These are phyloP conservation scores for Halichoeres trimaculatus DNA, from an alignment of 2,113 vertebrate genomes.

Conservation along the genomic window DNA sequence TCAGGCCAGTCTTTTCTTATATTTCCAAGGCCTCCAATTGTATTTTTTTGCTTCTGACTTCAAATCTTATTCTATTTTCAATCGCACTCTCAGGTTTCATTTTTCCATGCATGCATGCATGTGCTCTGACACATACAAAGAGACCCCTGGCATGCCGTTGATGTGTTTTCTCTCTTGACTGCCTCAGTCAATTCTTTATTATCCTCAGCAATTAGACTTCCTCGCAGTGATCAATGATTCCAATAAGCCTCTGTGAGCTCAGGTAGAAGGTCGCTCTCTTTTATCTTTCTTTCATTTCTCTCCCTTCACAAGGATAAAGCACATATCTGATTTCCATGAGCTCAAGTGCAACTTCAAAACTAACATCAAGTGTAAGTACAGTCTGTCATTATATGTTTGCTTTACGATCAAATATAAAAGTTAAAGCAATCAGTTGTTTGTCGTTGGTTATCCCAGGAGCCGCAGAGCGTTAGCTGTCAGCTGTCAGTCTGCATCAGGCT, in stretches of 20 bases:
- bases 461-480: background rate
- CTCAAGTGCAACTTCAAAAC: background rate
- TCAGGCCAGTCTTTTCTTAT: no score
- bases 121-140: background rate
- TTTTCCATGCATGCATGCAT: slow-evolving; percentile 2
- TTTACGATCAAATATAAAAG: no score
- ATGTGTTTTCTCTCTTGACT: slow-evolving; percentile 66
- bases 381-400: background rate
- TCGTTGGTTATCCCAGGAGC: no score
- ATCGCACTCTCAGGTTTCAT: background rate
- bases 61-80: slow-evolving; percentile 3
- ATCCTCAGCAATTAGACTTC: slow-evolving; percentile 67
- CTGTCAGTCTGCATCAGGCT: slow-evolving; percentile 20
- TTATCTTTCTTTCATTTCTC: slow-evolving; percentile 26
- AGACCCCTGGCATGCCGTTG: slow-evolving; percentile 37
- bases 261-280: slow-evolving; percentile 9
- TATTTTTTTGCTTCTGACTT: background rate
- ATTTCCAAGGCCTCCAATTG: background rate
- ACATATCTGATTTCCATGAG: slow-evolving; percentile 6
- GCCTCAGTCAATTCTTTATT: slow-evolving; percentile 78
- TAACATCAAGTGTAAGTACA: background rate
- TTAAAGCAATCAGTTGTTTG: no score
- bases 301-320: slow-evolving; percentile 7
- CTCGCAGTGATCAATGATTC: slow-evolving; percentile 65
- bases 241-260: slow-evolving; percentile 48